These are phyloP conservation scores for Drosophila quinaria DNA, from an alignment of 2,888 invertebrate genomes.

Conservation along the genomic window DNA sequence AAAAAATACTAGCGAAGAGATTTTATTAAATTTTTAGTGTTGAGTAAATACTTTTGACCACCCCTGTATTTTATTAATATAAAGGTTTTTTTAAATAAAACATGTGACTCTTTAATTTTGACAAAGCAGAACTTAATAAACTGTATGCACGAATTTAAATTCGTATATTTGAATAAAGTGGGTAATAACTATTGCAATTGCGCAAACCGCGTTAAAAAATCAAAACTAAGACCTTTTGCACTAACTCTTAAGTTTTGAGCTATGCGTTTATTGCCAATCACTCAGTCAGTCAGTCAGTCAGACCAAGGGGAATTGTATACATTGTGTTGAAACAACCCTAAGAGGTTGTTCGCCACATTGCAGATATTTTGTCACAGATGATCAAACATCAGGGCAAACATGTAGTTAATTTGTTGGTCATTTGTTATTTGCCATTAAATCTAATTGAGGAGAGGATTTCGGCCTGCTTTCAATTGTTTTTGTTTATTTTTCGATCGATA, in stretches of 20 bases:
- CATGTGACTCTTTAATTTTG: neutral
- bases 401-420: conserved; percentile 82
- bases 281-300: neutral
- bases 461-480: conserved; percentile 51
- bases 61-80: too few relatives aligned
- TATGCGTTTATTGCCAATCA: conserved; percentile 3
- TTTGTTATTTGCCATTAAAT: conserved; percentile 79
- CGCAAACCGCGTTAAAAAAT: too few relatives aligned
- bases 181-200: neutral
- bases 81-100: neutral
- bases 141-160: neutral
- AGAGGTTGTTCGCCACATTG: conserved; percentile 17
- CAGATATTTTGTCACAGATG: conserved; percentile 76
- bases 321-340: conserved; percentile 37
- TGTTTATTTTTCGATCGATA: conserved; percentile 62
- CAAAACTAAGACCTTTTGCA: neutral
- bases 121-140: neutral
- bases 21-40: too few relatives aligned
- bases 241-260: neutral
- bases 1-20: too few relatives aligned
- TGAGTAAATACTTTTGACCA: too few relatives aligned
- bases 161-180: too few relatives aligned
- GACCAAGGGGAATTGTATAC: neutral
- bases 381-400: conserved; percentile 73
- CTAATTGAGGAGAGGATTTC: conserved; percentile 70